Conservation (phyloP, 2,113 vertebrate species). For the Erythrolamprus reginae region DNA sequence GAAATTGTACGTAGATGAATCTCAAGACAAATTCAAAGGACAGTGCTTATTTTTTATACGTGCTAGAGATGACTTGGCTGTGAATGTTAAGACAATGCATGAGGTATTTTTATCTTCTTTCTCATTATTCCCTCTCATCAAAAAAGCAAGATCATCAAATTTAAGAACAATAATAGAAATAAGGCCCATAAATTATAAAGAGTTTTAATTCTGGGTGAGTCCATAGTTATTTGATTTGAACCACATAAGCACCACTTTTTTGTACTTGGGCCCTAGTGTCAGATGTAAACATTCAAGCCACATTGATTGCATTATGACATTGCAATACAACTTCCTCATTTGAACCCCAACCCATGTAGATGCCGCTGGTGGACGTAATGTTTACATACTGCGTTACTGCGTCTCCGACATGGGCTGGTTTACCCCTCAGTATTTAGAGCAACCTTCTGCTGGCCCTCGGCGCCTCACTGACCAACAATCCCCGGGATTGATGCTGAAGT, state of each 20-base stretch:
- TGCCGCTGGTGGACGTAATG: not conserved
- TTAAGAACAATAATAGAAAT: not conserved
- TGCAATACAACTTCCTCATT: not conserved
- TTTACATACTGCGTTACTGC: too few relatives aligned
- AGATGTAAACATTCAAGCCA: not conserved
- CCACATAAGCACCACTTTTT: not conserved
- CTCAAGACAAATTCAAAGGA: conserved; percentile 63
- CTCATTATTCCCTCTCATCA: too few relatives aligned
- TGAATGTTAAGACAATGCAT: conserved; percentile 71
- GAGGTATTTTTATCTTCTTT: conserved; percentile 63
- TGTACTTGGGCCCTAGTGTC: not conserved
- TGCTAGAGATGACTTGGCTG: conserved; percentile 54
- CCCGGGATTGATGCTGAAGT: too few relatives aligned
- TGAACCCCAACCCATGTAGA: not conserved
- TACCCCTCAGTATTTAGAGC: too few relatives aligned
- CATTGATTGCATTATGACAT: not conserved
- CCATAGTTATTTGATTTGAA: not conserved
- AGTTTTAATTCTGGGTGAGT: not conserved
- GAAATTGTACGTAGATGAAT: conserved; percentile 66
- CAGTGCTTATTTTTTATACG: conserved; percentile 76
- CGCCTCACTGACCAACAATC: too few relatives aligned
- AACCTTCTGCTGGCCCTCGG: too few relatives aligned
- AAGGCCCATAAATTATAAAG: not conserved
- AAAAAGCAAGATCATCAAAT: not conserved
- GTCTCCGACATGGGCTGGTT: too few relatives aligned